Evolutionary conservation across 1,140 invertebrate species (phyloP), one percentile per base, ranked within the genome.

Genomic region (Monomorium pharaonis): DNA sequence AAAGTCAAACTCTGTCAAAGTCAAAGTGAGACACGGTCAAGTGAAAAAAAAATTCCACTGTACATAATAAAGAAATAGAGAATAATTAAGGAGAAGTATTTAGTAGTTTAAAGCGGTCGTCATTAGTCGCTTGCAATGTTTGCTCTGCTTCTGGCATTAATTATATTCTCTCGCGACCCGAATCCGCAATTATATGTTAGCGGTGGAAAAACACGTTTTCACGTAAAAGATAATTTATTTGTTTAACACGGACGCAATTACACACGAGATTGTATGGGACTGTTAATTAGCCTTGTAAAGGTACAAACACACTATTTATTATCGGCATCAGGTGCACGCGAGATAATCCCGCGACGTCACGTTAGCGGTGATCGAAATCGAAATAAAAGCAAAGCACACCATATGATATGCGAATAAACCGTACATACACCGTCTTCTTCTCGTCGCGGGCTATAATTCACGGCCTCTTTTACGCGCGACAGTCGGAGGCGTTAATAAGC

Each of bases 401-500:
- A 9, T n/a, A 54, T 33, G 18, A 7, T 33, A 37, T 16, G 65
- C 5, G 12, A 14, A 42, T n/a, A n/a, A n/a, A n/a, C n/a, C n/a
- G n/a, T n/a, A 9, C 24, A 21, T 69, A 30, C 24, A 10, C 33
- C 33, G n/a, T 74, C 78, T 30, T 72, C 51, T 30, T 72, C n/a
- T n/a, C 51, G 30, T 16, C 1, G 47, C 51, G 37, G 47, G 27
- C 69, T 44, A 74, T 83, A 83, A 83, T 58, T 83, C 56, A 83
- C 4, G n/a, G 51, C 16, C 47, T 74, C 67, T 83, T 72, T 74
- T 51, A 85, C 74, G 58, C 1, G 67, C 27, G 78, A 83, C 78
- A 83, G 78, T 78, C 74, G 54, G n/a, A 60, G 44, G 62, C 85
- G 88, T 92, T 92, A 93, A 92, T 92, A 93, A 93, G 90, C 84